Percentiles rank a stretch among this genome's conserved stretches.
phyloP scores from a whole-genome alignment of 2,113 vertebrate species.

The Ivindomyrus marchei region DNA sequence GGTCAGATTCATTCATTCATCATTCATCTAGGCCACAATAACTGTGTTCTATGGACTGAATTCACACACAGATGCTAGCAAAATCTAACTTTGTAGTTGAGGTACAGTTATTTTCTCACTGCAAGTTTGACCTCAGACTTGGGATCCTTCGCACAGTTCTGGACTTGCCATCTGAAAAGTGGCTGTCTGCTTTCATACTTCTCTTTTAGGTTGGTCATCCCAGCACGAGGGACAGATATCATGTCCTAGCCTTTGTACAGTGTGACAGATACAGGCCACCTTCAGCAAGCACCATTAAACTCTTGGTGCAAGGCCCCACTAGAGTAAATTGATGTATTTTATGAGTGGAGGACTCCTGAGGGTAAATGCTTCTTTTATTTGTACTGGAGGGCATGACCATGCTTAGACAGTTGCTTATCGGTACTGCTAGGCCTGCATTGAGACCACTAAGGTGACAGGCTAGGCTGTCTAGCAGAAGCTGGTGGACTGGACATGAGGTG shows the following conservation, averaged over 20 bases:
- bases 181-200: neutral
- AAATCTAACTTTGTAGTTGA: neutral
- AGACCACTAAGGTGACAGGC: neutral
- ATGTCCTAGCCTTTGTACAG: neutral
- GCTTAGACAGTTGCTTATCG: neutral
- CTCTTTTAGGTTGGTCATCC: neutral
- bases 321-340: neutral
- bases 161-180: neutral
- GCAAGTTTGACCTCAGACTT: neutral
- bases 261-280: neutral
- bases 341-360: neutral
- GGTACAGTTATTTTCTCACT: neutral
- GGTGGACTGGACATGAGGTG: neutral
- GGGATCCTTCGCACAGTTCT: neutral
- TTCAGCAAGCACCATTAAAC: neutral
- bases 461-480: neutral
- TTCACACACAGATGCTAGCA: neutral
- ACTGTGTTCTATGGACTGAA: neutral
- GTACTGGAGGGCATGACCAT: neutral
- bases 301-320: neutral
- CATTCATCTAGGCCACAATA: neutral
- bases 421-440: neutral
- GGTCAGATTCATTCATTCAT: neutral
- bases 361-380: neutral
- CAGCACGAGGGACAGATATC: neutral